Evolutionary conservation across 2,797 vertebrate genomes (phyloP), one percentile per base, ranked within the genome.

Genomic region (Pelodytes ibericus): DNA sequence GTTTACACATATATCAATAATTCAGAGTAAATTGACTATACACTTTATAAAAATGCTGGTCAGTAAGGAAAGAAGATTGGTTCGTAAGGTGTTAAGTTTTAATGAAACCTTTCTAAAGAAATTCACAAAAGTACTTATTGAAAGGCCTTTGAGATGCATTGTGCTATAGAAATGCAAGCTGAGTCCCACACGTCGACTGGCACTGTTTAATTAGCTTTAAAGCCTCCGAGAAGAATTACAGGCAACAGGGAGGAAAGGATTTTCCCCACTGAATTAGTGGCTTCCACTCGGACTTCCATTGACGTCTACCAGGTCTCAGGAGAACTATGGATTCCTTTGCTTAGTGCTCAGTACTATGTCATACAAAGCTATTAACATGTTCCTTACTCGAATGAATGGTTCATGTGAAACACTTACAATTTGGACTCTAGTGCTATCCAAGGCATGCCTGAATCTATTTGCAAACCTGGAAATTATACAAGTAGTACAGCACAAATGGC

Each of bases 271-370:
- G 60, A 62, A 36, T 62, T 33, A 62, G 36, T 36, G 1, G 49
- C 58, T 60, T 60, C 18, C 29, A 31, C 25, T 60, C 16, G 27
- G 58, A 58, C 56, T 58, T 18, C 27, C 58, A 60, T 31, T 60
- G 58, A 58, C 56, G 56, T 58, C 56, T 58, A 3, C 25, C 25
- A 3, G 56, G 56, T 58, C 56, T 31, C 27, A 60, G 26, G 26
- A 29, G 58, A 60, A 15, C 56, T 26, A 7, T 58, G 49, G 20
- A 53, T 53, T 53, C n/a, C 49, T 53, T 53, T 20, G 18, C 49
- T 53, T 13, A 16, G 5, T 5, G 41, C 49, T 7, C 49, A 53
- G 7, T 24, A 4, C 22, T 24, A 18, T 4, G n/a, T 18, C 49
- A 2, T 53, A 24, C 49, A 53, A 24, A 44, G 41, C 15, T 3